Percentiles rank a stretch among this genome's conserved stretches.
phyloP scores from a whole-genome alignment of 2,888 invertebrate genomes.

The Scaptomyza tumidula region DNA sequence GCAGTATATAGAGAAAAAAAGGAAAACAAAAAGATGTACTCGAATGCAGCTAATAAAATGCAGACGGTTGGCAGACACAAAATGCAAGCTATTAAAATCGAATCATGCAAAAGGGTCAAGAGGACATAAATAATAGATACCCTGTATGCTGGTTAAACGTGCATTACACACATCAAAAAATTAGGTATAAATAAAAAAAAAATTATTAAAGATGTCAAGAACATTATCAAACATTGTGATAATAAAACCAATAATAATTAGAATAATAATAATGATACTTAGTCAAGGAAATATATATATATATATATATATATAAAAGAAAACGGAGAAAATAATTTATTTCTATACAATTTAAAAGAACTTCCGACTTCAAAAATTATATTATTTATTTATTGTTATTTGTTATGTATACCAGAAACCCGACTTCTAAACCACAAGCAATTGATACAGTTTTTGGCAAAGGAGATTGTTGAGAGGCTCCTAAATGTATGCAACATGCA shows the following conservation, averaged over 20 bases:
- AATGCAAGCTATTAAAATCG: slow-evolving; percentile 25
- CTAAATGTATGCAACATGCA: slow-evolving; percentile 22
- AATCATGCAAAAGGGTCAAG: slow-evolving; percentile 10
- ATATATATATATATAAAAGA: too few species aligned
- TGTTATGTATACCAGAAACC: too few species aligned
- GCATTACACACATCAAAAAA: background rate
- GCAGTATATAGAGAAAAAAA: slow-evolving; percentile 1
- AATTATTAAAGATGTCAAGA: too few species aligned
- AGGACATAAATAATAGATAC: background rate
- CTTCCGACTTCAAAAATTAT: too few species aligned
- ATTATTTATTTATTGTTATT: too few species aligned
- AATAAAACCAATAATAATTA: too few species aligned
- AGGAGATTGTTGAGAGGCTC: background rate
- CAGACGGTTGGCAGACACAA: slow-evolving; percentile 19
- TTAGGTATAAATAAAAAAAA: too few species aligned
- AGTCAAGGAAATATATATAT: too few species aligned
- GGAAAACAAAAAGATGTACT: background rate
- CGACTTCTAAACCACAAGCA: background rate
- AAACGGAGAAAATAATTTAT: too few species aligned
- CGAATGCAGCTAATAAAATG: slow-evolving; percentile 39
- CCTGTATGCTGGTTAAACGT: background rate
- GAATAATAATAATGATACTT: too few species aligned
- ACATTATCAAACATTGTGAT: too few species aligned
- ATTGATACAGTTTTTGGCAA: slow-evolving; percentile 16
- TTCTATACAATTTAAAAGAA: too few species aligned